Evolutionary conservation across 1,140 invertebrate genomes (phyloP).

Genomic region (Pogonus chalceus): DNA sequence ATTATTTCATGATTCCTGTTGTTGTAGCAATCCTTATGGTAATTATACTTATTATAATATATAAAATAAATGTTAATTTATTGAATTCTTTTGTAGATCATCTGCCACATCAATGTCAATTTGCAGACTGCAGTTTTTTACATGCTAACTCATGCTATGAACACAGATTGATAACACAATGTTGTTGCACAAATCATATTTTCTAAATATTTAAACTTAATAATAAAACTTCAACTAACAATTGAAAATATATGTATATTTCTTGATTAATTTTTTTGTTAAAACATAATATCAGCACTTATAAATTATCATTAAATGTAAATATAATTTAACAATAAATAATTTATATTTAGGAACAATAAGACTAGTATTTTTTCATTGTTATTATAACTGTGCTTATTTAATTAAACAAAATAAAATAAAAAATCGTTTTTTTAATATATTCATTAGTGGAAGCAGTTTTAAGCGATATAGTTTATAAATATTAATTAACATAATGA

Average conservation of each 20-base stretch:
- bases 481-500: background rate
- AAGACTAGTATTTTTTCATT: background rate
- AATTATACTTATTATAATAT: constrained; percentile 29
- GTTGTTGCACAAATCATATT: constrained; percentile 53
- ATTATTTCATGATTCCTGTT: constrained; percentile 62
- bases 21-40: constrained; percentile 51
- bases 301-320: background rate
- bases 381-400: background rate
- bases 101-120: constrained; percentile 49
- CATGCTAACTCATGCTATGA: constrained; percentile 64
- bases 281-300: background rate
- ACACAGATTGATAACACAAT: constrained; percentile 56
- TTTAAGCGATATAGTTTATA: background rate
- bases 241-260: constrained; percentile 1
- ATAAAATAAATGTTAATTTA: too few species aligned
- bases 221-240: background rate
- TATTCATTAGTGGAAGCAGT: background rate
- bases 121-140: constrained; percentile 56
- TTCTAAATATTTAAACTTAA: constrained; percentile 24
- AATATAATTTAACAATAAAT: constrained; percentile 1
- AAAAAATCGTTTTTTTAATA: background rate
- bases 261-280: background rate
- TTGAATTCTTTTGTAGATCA: constrained; percentile 24
- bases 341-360: constrained; percentile 1
- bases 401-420: background rate